Evolutionary conservation across 2,113 vertebrate species (phyloP), one percentile per base, ranked within the genome.

Genomic region (Mormyrus lacerda): DNA sequence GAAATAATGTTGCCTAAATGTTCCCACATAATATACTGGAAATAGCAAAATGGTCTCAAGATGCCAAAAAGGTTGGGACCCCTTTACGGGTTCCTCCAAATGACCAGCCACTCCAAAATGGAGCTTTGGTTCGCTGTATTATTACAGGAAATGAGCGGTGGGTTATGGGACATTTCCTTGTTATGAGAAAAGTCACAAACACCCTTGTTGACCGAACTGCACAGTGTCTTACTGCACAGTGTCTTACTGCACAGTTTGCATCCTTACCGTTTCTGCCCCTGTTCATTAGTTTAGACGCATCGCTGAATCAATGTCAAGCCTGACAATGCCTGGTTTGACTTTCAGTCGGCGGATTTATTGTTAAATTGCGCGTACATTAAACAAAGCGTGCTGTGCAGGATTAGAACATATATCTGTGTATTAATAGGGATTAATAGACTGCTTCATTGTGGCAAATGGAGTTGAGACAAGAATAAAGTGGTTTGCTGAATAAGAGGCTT

Each of bases 291-390:
- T 44, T 48, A 86, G 83, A 65, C 31, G 31, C 61, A 42, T 31
- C 15, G 35, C 65, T 76, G 55, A 44, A 83, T 61, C 47, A 53
- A 89, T 53, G 47, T 76, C 89, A 87, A n/a, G 47, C 51, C 19
- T n/a, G n/a, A 51, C 50, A 84, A 89, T 31, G 61, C 24, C 35
- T 76, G 84, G 73, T 87, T 42, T 85, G 89, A 89, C 51, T 85
- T 76, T 51, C 58, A 76, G 39, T 90, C 35, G 24, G 31, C 61
- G 87, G 58, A 87, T 76, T 90, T 87, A 42, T 87, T 87, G 44
- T 89, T 89, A 58, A 61, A 69, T 89, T 82, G 53, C 58, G 88
- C 79, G 51, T 58, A 84, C 79, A 42, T 89, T 45, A 89, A 61
- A 85, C 76, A 85, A 85, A 87, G 51, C 79, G 65, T 85, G 82